phyloP scores from a whole-genome alignment of 2,888 invertebrate genomes.

The Orgyia antiqua region DNA sequence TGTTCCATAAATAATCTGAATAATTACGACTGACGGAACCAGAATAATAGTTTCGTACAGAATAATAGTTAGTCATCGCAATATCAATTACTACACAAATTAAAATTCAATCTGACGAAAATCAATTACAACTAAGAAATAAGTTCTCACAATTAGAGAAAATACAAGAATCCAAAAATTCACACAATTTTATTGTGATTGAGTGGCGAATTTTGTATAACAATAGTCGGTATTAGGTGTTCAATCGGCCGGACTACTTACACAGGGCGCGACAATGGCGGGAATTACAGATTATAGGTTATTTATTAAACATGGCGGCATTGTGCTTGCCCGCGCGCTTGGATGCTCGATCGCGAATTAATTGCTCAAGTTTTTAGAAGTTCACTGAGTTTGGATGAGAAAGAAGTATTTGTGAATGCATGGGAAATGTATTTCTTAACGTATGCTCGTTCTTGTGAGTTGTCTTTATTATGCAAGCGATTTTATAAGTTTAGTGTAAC shows the following conservation, averaged over 20 bases:
- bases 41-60: constrained; percentile 34
- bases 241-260: constrained; percentile 57
- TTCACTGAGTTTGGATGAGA: constrained; percentile 38
- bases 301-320: constrained; percentile 63
- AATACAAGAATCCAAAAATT: constrained; percentile 54
- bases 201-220: constrained; percentile 57
- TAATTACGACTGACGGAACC: constrained; percentile 14
- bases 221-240: constrained; percentile 56
- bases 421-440: constrained; percentile 22
- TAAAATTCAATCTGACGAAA: constrained; percentile 41
- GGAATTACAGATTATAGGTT: constrained; percentile 57
- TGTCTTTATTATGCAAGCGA: constrained; percentile 10
- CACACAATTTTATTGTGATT: constrained; percentile 63
- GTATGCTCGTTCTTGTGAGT: constrained; percentile 14
- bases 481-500: constrained; percentile 5
- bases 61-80: no score
- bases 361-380: constrained; percentile 44
- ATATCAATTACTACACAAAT: constrained; percentile 38
- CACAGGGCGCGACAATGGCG: constrained; percentile 52
- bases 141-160: constrained; percentile 58
- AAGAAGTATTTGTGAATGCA: constrained; percentile 20
- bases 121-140: constrained; percentile 43
- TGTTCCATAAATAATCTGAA: constrained; percentile 11
- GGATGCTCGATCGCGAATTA: constrained; percentile 40
- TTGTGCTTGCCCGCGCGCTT: constrained; percentile 52